A percentile compares a stretch with the other conserved stretches of the same genome.
These are phyloP conservation scores for Prietella phreatophila DNA, from an alignment of 2,113 vertebrate species.

Conservation along the genomic window DNA sequence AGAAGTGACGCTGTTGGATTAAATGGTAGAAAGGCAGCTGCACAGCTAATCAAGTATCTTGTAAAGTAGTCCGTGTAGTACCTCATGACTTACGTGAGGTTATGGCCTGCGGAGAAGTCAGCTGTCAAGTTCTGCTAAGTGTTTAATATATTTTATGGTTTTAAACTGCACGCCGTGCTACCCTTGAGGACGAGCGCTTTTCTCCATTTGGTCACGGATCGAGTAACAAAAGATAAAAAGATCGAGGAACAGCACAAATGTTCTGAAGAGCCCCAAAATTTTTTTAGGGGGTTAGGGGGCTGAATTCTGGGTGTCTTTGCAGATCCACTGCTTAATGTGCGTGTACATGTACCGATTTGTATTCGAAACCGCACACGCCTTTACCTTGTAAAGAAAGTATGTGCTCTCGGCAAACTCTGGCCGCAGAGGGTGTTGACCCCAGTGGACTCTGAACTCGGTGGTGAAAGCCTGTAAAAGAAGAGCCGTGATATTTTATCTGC, in stretches of 20 bases:
- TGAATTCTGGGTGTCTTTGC: not conserved
- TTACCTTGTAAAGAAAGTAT: slow-evolving; percentile 95
- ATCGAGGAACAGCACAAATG: not conserved
- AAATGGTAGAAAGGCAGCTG: not conserved
- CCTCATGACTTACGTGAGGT: not conserved
- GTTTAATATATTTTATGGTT: not conserved
- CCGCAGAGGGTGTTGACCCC: slow-evolving; percentile 95
- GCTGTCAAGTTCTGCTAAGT: not conserved
- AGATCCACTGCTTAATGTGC: not conserved
- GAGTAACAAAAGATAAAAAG: not conserved
- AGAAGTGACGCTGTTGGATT: not conserved
- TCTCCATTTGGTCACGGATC: not conserved
- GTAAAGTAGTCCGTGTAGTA: not conserved
- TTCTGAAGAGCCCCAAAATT: not conserved
- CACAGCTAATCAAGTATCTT: not conserved
- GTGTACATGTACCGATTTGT: not conserved
- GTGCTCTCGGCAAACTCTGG: slow-evolving; percentile 99
- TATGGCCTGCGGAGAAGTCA: not conserved
- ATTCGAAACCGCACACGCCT: not conserved
- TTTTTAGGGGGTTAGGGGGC: not conserved
- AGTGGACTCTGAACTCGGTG: slow-evolving; percentile 97
- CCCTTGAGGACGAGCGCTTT: not conserved
- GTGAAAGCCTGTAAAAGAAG: slow-evolving; percentile 86
- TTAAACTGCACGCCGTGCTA: not conserved
- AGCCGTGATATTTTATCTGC: not conserved